phyloP scores from a whole-genome alignment of 2,888 invertebrate species.

The Eucera pruinosa region DNA sequence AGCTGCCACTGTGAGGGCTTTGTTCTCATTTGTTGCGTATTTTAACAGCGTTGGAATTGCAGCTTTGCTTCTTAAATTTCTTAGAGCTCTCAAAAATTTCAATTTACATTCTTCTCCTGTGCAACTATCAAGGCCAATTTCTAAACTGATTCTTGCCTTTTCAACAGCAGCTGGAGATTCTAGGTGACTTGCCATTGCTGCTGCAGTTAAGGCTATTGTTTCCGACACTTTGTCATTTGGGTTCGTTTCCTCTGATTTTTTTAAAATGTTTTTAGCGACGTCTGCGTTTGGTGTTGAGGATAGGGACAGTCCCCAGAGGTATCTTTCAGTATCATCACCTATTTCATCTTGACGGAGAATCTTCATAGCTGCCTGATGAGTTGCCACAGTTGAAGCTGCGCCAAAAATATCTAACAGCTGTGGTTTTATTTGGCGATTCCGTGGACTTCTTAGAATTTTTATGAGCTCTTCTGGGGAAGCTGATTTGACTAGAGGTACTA shows the following conservation, averaged over 20 bases:
- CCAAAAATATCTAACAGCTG: conserved; percentile 90
- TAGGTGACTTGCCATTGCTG: conserved; percentile 86
- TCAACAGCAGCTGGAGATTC: conserved; percentile 72
- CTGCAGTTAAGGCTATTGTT: conserved; percentile 88
- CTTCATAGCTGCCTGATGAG: conserved; percentile 89
- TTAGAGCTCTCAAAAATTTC: conserved; percentile 88
- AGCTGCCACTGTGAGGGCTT: conserved; percentile 87
- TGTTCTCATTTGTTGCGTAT: conserved; percentile 85
- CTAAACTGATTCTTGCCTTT: conserved; percentile 78
- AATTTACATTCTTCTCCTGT: conserved; percentile 86
- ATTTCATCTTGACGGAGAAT: conserved; percentile 86
- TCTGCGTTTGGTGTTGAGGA: conserved; percentile 87
- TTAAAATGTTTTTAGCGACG: conserved; percentile 85
- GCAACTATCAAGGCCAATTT: conserved; percentile 85
- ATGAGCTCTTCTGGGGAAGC: conserved; percentile 87
- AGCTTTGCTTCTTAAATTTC: conserved; percentile 88
- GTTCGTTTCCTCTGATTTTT: conserved; percentile 84
- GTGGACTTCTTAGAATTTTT: conserved; percentile 86
- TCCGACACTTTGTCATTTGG: conserved; percentile 88
- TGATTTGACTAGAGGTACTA: conserved; percentile 87
- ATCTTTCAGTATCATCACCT: conserved; percentile 88
- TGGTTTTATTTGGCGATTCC: conserved; percentile 86
- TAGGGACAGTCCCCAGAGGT: conserved; percentile 90
- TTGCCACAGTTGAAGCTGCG: conserved; percentile 88
- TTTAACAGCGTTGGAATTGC: conserved; percentile 87